Conservation (phyloP, 1,140 invertebrate genomes). For the Philaenus spumarius region DNA sequence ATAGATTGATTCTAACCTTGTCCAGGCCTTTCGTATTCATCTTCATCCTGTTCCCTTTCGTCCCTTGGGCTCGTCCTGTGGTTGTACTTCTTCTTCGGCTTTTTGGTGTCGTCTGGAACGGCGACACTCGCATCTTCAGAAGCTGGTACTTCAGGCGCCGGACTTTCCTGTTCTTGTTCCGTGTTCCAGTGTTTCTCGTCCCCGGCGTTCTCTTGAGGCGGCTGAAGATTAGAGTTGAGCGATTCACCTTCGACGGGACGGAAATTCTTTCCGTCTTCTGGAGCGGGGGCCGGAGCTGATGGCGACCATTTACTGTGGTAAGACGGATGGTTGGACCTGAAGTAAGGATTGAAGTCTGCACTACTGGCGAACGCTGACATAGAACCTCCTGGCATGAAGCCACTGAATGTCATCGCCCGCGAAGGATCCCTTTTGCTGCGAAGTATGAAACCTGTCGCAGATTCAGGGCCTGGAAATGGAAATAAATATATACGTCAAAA, state of each 20-base stretch:
- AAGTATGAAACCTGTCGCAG: background rate
- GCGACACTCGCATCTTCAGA: constrained; percentile 1
- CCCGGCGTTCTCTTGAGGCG: background rate
- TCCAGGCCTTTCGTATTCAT: constrained; percentile 14
- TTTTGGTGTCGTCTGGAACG: background rate
- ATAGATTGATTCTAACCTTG: too few species aligned
- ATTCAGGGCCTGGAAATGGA: background rate
- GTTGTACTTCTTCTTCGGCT: constrained; percentile 4
- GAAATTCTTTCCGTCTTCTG: background rate
- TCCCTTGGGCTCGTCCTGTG: constrained; percentile 4
- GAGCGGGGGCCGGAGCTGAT: background rate
- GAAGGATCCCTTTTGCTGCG: constrained; percentile 7
- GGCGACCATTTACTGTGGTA: background rate
- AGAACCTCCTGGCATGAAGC: constrained; percentile 27
- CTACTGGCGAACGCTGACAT: constrained; percentile 26
- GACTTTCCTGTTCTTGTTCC: constrained; percentile 8
- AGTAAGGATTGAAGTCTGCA: constrained; percentile 11
- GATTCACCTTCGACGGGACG: background rate
- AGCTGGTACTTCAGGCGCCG: background rate
- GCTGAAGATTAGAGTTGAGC: too few species aligned
- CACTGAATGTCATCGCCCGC: constrained; percentile 27
- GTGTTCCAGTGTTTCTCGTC: background rate
- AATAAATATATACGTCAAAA: background rate
- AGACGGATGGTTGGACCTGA: background rate
- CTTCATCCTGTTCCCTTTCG: constrained; percentile 5